Conservation (phyloP, 35 echinoderm and acorn worm species). For the Apostichopus japonicus region DNA sequence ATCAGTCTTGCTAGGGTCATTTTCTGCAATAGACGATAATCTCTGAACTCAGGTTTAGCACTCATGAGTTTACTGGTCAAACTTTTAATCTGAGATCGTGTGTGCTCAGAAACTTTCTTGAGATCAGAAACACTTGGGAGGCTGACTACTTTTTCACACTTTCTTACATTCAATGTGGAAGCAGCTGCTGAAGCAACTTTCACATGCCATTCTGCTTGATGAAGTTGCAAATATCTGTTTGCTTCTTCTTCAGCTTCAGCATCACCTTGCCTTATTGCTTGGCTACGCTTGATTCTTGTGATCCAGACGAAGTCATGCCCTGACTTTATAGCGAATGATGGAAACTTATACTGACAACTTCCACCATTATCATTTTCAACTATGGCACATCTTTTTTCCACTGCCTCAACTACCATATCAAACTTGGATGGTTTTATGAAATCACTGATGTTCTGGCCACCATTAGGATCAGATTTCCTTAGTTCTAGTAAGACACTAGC, state of each 20-base stretch:
- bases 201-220: not conserved
- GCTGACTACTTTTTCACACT: not conserved
- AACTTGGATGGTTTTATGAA: slow-evolving; percentile 10
- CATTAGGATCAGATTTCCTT: not conserved
- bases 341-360: not conserved
- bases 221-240: not conserved
- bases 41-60: not conserved
- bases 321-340: not conserved
- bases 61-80: not conserved
- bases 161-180: not conserved
- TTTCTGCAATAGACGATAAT: not conserved
- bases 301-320: slow-evolving; percentile 17
- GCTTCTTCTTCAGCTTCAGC: not conserved
- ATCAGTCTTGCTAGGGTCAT: slow-evolving; percentile 13
- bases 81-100: too few relatives aligned
- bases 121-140: slow-evolving; percentile 10
- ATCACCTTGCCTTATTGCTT: not conserved
- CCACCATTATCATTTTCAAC: not conserved
- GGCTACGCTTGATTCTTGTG: not conserved
- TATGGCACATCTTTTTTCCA: not conserved
- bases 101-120: not conserved
- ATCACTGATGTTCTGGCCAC: not conserved
- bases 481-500: not conserved
- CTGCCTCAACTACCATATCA: not conserved
- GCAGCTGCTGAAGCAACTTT: not conserved